Evolutionary conservation across 1,140 invertebrate species (phyloP), one percentile per base, ranked within the genome.

Genomic region (Aphelenchoides avenae): DNA sequence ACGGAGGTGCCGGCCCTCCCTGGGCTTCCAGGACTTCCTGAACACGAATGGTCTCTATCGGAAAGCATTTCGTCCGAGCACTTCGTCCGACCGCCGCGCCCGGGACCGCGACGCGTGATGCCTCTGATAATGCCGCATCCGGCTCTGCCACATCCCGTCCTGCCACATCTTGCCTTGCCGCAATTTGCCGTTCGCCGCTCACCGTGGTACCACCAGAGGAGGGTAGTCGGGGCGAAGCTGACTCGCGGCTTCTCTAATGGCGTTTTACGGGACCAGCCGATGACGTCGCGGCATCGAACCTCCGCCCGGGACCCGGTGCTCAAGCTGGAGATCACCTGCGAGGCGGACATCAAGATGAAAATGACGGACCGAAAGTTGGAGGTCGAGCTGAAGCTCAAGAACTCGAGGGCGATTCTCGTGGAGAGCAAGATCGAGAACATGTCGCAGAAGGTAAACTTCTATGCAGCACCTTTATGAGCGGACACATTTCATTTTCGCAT

Each of bases 391-490:
- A 74, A 60, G 11, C 48, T 71, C 49, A 52, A 57, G 15, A 69
- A 70, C 42, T 68, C 70, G 29, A 54, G 56, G 48, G 69, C 70
- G 0, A 37, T 52, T n/a, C 36, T 71, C 2, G 49, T 63, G 3
- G 50, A 73, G 7, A 56, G 46, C 24, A 63, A 64, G 43, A 49
- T 71, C 18, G 48, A 41, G 9, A 40, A 55, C 37, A 46, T 71
- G 42, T 61, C 56, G 13, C 69, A 73, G 42, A 70, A 68, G 56
- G 68, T 73, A 24, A 20, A 50, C 31, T 40, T 11, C 31, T 37
- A 33, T 46, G 33, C 3, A 42, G 13, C 1, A 20, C 1, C 15
- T 33, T 15, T 18, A 18, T 3, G 3, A 39, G 37, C 3, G 3
- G 24, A 3, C 37, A 3, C 1, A 39, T 39, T 20, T 39, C 24